phyloP scores from a whole-genome alignment of 1,140 invertebrate genomes.

The Ceratosolen solmsi region DNA sequence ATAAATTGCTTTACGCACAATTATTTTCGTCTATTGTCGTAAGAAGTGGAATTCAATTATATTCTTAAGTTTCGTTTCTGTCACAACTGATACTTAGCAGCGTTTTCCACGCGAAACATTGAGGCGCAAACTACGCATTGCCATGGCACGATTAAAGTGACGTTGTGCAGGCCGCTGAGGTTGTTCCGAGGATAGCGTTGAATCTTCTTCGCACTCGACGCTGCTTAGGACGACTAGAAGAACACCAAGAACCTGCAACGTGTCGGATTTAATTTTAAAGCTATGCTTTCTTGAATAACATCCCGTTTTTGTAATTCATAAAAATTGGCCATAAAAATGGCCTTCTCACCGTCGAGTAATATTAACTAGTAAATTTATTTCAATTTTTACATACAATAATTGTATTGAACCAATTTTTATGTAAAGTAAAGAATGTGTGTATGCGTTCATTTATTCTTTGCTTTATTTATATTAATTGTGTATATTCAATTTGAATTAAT shows the following conservation, averaged over 20 bases:
- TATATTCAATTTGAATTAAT: no score
- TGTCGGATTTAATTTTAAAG: not conserved
- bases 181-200: conserved; percentile 76
- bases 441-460: no score
- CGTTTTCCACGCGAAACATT: conserved; percentile 72
- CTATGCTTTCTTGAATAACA: not conserved
- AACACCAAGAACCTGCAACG: conserved; percentile 81
- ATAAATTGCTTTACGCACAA: not conserved
- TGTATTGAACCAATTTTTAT: no score
- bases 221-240: conserved; percentile 86
- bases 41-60: conserved; percentile 60
- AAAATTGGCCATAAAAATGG: no score
- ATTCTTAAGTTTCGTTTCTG: conserved; percentile 60
- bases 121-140: conserved; percentile 84
- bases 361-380: no score
- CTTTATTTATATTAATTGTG: no score
- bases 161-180: conserved; percentile 80
- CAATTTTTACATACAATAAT: no score
- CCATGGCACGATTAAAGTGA: conserved; percentile 89
- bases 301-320: not conserved
- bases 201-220: conserved; percentile 69
- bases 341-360: no score
- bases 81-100: conserved; percentile 66
- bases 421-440: no score
- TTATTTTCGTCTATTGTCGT: not conserved